A percentile compares a stretch with the other conserved stretches of the same genome.
Conservation (phyloP, 2,797 vertebrate genomes). For the Pteropus rufus region DNA sequence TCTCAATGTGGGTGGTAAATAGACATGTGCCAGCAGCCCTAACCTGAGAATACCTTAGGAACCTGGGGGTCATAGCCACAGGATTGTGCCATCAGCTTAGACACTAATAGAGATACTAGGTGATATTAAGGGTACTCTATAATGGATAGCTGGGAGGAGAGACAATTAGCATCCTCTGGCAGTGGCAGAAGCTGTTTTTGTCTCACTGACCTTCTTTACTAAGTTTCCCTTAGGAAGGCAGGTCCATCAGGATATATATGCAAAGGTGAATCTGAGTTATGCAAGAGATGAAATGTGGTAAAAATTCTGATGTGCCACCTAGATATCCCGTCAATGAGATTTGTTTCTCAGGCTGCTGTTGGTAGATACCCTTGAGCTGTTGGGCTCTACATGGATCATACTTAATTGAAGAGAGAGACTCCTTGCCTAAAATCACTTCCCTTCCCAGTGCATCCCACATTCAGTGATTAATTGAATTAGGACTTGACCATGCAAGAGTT, state of each 20-base stretch:
- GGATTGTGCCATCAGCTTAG: not conserved
- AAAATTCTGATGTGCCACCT: not conserved
- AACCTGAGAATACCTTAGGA: not conserved
- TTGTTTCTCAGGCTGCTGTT: not conserved
- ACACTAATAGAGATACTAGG: not conserved
- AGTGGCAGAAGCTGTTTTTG: not conserved
- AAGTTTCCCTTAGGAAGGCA: not conserved
- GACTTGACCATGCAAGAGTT: not conserved
- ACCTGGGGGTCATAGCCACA: not conserved
- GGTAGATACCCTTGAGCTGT: not conserved
- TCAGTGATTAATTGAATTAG: not conserved
- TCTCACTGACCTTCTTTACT: not conserved
- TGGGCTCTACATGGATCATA: not conserved
- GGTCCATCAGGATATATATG: not conserved
- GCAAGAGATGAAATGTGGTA: not conserved
- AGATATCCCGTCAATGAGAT: too few relatives aligned
- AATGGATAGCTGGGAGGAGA: not conserved
- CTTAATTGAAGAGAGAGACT: not conserved
- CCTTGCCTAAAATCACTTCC: not conserved
- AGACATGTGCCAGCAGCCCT: not conserved
- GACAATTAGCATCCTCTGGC: accelerated
- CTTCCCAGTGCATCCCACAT: not conserved
- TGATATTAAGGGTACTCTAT: not conserved
- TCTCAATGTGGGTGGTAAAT: not conserved
- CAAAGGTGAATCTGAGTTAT: not conserved